These are phyloP conservation scores for Rhinolophus ferrumequinum DNA, from an alignment of 2,113 vertebrate species.

Conservation along the genomic window DNA sequence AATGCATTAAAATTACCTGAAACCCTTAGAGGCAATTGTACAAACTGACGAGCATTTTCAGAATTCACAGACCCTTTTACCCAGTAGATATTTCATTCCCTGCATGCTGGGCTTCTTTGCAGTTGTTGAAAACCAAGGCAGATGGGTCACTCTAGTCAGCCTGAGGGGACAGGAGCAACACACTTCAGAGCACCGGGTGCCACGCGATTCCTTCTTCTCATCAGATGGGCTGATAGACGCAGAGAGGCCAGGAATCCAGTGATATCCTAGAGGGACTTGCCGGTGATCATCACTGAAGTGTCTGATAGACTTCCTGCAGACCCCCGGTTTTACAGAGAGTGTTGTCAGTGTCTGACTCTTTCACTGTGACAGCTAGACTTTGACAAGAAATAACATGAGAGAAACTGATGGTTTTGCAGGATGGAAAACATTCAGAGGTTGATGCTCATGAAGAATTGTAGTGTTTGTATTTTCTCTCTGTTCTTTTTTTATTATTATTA, in stretches of 20 bases:
- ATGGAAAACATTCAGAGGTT: slow-evolving; percentile 34
- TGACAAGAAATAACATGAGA: slow-evolving; percentile 10
- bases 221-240: slow-evolving; percentile 50
- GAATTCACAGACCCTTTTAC: slow-evolving; percentile 77
- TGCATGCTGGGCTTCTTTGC: slow-evolving; percentile 70
- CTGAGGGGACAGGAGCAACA: slow-evolving; percentile 81
- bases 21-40: slow-evolving; percentile 61
- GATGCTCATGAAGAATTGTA: background rate
- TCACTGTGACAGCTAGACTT: background rate
- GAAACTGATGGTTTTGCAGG: slow-evolving; percentile 11
- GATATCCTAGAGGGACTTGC: slow-evolving; percentile 61
- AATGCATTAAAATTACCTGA: slow-evolving; percentile 71
- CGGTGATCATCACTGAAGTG: slow-evolving; percentile 36
- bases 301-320: background rate
- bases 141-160: slow-evolving; percentile 83
- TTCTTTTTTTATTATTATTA: background rate
- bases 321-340: background rate
- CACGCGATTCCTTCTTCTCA: slow-evolving; percentile 75
- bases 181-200: slow-evolving; percentile 72
- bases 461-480: background rate
- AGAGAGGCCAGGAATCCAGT: background rate
- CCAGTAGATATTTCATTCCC: slow-evolving; percentile 68
- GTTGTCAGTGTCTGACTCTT: background rate
- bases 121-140: slow-evolving; percentile 76
- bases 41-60: slow-evolving; percentile 75